These are phyloP conservation scores for Nasonovia ribisnigri DNA, from an alignment of 2,888 invertebrate genomes.

Conservation along the genomic window DNA sequence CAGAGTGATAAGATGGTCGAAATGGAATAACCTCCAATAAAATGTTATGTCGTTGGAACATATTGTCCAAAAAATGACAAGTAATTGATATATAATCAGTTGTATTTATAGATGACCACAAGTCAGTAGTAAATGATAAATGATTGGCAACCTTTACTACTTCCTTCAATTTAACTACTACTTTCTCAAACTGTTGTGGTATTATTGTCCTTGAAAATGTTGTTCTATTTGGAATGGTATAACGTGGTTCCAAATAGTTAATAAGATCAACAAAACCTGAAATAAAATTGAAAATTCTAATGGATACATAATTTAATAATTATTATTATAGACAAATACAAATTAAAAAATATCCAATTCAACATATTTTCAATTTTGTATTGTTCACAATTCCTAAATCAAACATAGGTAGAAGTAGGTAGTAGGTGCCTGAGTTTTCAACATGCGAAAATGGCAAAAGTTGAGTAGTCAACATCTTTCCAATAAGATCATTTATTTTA, in stretches of 20 bases:
- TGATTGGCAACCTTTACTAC: not conserved
- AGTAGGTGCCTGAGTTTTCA: not conserved
- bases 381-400: not conserved
- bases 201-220: not conserved
- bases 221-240: not conserved
- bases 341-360: not conserved
- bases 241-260: not conserved
- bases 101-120: slow-evolving; percentile 10
- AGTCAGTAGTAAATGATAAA: slow-evolving; percentile 1
- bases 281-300: not conserved
- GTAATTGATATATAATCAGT: slow-evolving; percentile 16
- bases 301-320: not conserved
- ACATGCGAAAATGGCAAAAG: not conserved
- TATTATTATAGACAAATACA: not conserved
- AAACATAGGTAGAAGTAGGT: not conserved
- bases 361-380: not conserved
- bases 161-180: not conserved
- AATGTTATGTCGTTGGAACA: not conserved
- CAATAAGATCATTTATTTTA: slow-evolving; percentile 19
- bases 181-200: slow-evolving; percentile 2
- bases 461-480: slow-evolving; percentile 18
- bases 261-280: not conserved
- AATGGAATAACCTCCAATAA: not conserved
- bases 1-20: not conserved
- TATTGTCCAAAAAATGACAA: not conserved